phyloP scores from a whole-genome alignment of 2,797 vertebrate species.

The Heterohyrax brucei region DNA sequence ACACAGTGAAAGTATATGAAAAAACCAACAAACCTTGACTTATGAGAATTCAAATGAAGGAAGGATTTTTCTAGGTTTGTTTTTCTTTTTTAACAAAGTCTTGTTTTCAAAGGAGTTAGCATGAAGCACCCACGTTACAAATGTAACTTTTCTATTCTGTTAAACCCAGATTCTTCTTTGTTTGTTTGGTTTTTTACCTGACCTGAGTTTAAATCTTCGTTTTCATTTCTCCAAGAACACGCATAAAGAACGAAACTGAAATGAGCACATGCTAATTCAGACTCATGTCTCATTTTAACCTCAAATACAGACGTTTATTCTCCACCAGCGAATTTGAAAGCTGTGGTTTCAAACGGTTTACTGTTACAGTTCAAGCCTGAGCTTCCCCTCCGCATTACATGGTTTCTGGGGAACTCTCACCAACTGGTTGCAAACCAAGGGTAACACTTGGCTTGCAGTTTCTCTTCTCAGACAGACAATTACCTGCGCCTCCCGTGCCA shows the following conservation, averaged over 20 bases:
- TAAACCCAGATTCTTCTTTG: neutral
- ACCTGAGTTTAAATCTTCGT: conserved; percentile 36
- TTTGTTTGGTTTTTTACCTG: neutral
- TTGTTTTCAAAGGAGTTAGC: conserved; percentile 34
- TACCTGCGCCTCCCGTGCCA: conserved; percentile 8
- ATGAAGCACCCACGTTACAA: conserved; percentile 13
- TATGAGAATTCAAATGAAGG: neutral
- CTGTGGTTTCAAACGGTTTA: neutral
- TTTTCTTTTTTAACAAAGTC: neutral
- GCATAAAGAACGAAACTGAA: conserved; percentile 49
- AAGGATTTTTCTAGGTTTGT: neutral
- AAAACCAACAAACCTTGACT: neutral
- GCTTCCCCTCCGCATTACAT: neutral
- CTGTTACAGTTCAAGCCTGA: neutral
- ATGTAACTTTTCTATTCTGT: conserved; percentile 27
- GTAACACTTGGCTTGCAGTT: neutral
- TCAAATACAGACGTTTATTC: neutral
- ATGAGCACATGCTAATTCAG: neutral
- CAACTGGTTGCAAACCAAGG: neutral
- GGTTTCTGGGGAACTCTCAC: neutral
- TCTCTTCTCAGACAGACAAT: conserved; percentile 36
- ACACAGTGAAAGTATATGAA: neutral
- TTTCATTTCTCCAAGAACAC: conserved; percentile 47
- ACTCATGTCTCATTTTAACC: conserved; percentile 17
- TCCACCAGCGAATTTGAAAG: neutral